phyloP scores from a whole-genome alignment of 2,797 vertebrate species.

The Remorina albescens region DNA sequence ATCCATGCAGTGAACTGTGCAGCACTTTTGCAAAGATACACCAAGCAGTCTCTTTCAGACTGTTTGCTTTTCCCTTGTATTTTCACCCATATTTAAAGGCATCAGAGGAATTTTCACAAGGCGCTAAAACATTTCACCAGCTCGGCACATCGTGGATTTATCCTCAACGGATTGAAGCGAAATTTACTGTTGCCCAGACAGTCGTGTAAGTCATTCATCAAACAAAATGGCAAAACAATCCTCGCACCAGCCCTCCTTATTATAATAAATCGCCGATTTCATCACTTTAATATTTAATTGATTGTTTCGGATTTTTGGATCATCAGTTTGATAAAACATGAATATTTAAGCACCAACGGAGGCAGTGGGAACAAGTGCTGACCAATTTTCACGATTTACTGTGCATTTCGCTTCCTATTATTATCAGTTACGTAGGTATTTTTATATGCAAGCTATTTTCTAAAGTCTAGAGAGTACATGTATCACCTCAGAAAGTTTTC shows the following conservation, averaged over 20 bases:
- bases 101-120: neutral
- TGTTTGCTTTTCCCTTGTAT: neutral
- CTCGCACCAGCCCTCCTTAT: neutral
- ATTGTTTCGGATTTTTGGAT: neutral
- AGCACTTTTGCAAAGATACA: constrained; percentile 16
- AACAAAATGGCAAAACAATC: neutral
- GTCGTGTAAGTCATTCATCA: neutral
- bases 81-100: neutral
- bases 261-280: neutral
- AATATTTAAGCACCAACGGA: neutral
- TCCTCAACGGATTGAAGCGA: neutral
- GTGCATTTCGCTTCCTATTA: neutral
- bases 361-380: neutral
- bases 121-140: neutral
- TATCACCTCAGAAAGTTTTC: neutral
- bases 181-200: neutral
- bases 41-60: neutral
- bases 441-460: neutral
- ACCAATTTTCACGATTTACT: neutral
- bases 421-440: neutral
- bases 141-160: neutral
- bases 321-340: neutral
- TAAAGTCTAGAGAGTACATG: neutral
- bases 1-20: constrained; percentile 5
- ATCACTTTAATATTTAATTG: neutral